Evolutionary conservation across 1,140 invertebrate genomes (phyloP), one percentile per base, ranked within the genome.

Genomic region (Drosophila ironensis): DNA sequence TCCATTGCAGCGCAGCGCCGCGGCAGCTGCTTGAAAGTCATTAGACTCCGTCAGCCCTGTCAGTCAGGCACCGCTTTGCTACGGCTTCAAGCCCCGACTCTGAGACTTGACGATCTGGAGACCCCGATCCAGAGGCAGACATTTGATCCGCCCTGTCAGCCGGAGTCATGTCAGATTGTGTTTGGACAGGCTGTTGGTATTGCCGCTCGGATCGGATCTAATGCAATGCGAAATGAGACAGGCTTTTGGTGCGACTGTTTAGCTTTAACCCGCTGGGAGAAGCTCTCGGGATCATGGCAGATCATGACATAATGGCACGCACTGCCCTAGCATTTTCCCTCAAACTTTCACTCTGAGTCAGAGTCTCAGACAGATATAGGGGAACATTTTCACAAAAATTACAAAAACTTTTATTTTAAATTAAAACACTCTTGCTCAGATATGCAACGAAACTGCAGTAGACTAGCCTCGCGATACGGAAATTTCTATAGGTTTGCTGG

Each of bases 11-110:
- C 54, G 60, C 42, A 24, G 30, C 30, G 20, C 17, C 17, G 38
- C 27, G 38, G 76, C 56, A 71, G 67, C 71, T 82, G 66, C 51
- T 73, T 60, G 54, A 60, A 69, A 69, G 66, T 69, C 66, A 69
- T 69, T 69, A 50, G 66, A 59, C 52, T 57, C 66, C 67, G 64
- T 59, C 66, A 48, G 42, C 67, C 64, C 70, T 69, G 64, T 69
- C 66, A 69, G 37, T 69, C 56, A 61, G 41, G 6, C 42, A 54
- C 27, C 52, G 64, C 37, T 47, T 69, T 52, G 28, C 37, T 38
- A 48, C 16, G 64, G 24, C 53, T 61, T 63, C 57, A 6, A 47
- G 64, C 44, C 2, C 14, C 56, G 51, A 44, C 19, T 16, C 19
- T 40, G 12, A 22, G 33, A 16, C 28, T 67, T 35, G 1, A 24